These are phyloP conservation scores for Nansenia antarctica DNA, from an alignment of 2,113 vertebrate species.

Conservation along the genomic window DNA sequence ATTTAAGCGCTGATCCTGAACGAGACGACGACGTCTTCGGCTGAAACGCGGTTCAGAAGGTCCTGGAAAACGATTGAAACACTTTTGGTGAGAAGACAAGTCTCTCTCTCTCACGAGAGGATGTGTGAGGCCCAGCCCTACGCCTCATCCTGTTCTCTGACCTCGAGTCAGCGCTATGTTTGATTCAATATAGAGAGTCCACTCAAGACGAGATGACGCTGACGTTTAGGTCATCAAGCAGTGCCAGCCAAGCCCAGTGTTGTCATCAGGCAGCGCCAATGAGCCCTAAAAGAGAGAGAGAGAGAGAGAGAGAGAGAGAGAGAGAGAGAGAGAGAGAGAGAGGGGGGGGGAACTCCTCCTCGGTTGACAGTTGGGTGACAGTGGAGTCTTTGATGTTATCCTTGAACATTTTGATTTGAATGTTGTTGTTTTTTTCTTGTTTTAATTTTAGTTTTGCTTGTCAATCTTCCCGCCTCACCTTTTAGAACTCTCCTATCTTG, in stretches of 20 bases:
- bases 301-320: not conserved
- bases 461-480: slow-evolving; percentile 28
- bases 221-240: slow-evolving; percentile 24
- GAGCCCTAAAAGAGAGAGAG: slow-evolving; percentile 50
- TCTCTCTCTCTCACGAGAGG: too few relatives aligned
- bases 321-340: not conserved
- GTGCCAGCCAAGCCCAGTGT: slow-evolving; percentile 22
- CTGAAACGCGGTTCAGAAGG: not conserved
- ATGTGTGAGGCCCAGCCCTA: too few relatives aligned
- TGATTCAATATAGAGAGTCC: not conserved
- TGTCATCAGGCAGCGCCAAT: slow-evolving; percentile 51
- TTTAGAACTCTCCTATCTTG: slow-evolving; percentile 44
- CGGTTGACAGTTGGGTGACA: slow-evolving; percentile 39
- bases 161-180: not conserved
- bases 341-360: slow-evolving; percentile 41
- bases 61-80: not conserved
- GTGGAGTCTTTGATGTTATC: slow-evolving; percentile 74
- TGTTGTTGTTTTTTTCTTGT: slow-evolving; percentile 21
- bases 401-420: slow-evolving; percentile 60
- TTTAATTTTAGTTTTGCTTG: slow-evolving; percentile 33
- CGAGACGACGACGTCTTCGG: slow-evolving; percentile 12
- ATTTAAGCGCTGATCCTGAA: slow-evolving; percentile 43
- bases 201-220: not conserved
- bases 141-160: not conserved
- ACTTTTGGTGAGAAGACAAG: not conserved